Evolutionary conservation across 2,888 invertebrate species (phyloP), one percentile per base, ranked within the genome.

Genomic region (Tanytarsus gracilentus): DNA sequence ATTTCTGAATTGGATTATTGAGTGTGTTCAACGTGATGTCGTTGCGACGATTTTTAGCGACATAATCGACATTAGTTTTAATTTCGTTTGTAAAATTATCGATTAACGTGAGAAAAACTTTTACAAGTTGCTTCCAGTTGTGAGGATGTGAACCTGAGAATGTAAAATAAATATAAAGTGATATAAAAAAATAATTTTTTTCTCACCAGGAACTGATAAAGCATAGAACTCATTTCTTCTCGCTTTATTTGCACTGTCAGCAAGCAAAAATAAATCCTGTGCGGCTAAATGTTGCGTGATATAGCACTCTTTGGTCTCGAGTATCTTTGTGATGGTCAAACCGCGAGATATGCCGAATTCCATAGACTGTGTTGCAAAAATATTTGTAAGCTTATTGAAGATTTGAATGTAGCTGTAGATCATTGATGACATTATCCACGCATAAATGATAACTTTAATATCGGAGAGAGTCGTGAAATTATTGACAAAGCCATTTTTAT

Each of bases 121-220:
- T 79, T 49, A 82, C 69, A 8, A 92, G 70, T 64, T 79, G 79
- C 67, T 84, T 88, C 93, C 93, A 93, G 68, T 88, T 89, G 67
- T 88, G 84, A 1, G 93, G 90, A 71, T 91, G 91, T 27, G n/a
- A n/a, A n/a, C n/a, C n/a, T n/a, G n/a, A n/a, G n/a, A n/a, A n/a
- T n/a, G n/a, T n/a, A n/a, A n/a, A n/a, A n/a, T n/a, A n/a, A n/a
- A n/a, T n/a, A n/a, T n/a, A n/a, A n/a, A n/a, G n/a, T n/a, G n/a
- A n/a, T n/a, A n/a, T n/a, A n/a, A n/a, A n/a, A n/a, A n/a, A n/a
- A n/a, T n/a, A n/a, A n/a, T n/a, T n/a, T n/a, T n/a, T n/a, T n/a
- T n/a, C n/a, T 90, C 90, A 18, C 91, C 90, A 25, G 89, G 90
- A 67, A 85, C 82, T 27, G 88, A 88, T 0, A 90, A 74, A 11